phyloP scores from a whole-genome alignment of 2,113 vertebrate genomes.

The Trinectes maculatus region DNA sequence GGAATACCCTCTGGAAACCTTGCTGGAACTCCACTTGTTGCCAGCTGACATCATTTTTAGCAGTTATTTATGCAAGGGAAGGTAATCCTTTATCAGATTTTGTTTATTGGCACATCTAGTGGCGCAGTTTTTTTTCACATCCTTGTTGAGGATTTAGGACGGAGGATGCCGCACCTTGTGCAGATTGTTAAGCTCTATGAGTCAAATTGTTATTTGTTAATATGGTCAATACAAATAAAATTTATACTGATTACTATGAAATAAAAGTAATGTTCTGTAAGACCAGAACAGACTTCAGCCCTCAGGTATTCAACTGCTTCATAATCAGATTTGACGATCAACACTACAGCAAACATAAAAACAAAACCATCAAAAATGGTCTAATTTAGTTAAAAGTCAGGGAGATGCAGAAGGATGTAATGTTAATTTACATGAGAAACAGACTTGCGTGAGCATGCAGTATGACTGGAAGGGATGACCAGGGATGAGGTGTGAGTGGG shows the following conservation, averaged over 20 bases:
- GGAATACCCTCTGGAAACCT: neutral
- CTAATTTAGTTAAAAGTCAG: neutral
- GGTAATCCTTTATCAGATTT: neutral
- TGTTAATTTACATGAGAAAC: slow-evolving; percentile 7
- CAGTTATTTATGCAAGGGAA: neutral
- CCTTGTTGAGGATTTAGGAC: no score
- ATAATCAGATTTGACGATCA: neutral
- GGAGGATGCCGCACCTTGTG: no score
- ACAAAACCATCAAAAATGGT: neutral
- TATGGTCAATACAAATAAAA: no score
- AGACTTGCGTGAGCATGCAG: slow-evolving; percentile 9
- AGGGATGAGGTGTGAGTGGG: slow-evolving; percentile 32
- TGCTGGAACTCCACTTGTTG: neutral
- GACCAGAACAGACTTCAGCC: neutral
- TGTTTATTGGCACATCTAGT: neutral
- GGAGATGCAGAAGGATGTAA: neutral
- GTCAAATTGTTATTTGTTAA: no score
- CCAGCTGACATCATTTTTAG: neutral
- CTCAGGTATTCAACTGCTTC: neutral
- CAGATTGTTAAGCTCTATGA: no score
- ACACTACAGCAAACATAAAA: neutral
- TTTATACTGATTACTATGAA: no score
- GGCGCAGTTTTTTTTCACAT: no score
- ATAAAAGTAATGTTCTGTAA: no score
- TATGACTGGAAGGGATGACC: slow-evolving; percentile 14